Evolutionary conservation across 1,140 invertebrate genomes (phyloP).

Genomic region (Mycetomoellerius zeteki): DNA sequence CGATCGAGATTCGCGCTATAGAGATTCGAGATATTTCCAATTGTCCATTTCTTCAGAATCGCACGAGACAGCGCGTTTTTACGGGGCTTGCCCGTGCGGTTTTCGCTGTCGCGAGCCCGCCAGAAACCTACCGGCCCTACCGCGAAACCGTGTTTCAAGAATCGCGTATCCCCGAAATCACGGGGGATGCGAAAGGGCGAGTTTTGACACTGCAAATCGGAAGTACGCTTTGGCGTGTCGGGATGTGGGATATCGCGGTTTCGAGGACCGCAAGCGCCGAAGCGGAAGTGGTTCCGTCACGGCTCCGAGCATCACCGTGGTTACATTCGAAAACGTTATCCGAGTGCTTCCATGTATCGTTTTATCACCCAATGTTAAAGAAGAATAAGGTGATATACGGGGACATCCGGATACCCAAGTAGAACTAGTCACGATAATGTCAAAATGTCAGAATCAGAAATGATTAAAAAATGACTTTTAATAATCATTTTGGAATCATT

Average conservation of each 20-base stretch:
- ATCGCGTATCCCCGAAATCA: not conserved
- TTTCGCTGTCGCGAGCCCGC: conserved; percentile 37
- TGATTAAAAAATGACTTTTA: too few relatives aligned
- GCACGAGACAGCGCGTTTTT: conserved; percentile 65
- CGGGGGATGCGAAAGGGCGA: not conserved
- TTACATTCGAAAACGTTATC: too few relatives aligned
- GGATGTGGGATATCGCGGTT: not conserved
- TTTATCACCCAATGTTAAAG: too few relatives aligned
- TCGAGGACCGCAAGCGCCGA: not conserved
- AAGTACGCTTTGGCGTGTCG: conserved; percentile 23
- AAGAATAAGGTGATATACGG: too few relatives aligned
- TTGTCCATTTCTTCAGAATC: conserved; percentile 78
- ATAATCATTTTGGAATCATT: too few relatives aligned
- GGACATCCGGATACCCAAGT: too few relatives aligned
- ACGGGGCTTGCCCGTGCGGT: not conserved
- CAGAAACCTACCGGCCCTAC: conserved; percentile 54
- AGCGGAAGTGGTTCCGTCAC: not conserved
- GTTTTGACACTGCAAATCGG: conserved; percentile 12
- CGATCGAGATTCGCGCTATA: conserved; percentile 80
- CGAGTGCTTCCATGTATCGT: too few relatives aligned
- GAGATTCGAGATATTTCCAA: conserved; percentile 82
- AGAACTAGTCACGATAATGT: too few relatives aligned
- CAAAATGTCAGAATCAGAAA: too few relatives aligned
- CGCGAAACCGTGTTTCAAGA: conserved; percentile 32
- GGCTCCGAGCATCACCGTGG: not conserved